Evolutionary conservation across 2,888 invertebrate genomes (phyloP), one percentile per base, ranked within the genome.

Genomic region (Cotesia congregata): DNA sequence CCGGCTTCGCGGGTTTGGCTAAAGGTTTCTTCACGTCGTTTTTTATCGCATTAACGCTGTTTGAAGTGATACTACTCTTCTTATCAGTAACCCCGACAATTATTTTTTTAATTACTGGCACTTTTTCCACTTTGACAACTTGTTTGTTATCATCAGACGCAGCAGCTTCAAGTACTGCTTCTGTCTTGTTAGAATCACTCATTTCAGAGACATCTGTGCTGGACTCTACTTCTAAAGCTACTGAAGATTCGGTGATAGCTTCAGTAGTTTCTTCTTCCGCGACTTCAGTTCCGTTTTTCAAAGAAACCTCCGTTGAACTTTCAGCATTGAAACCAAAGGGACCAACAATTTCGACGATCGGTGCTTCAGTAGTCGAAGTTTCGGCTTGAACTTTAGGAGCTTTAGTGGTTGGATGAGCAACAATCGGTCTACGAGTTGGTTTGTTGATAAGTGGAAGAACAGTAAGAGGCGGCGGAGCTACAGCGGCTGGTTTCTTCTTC

Each of bases 381-480:
- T 9, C 69, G 1, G 73, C 39, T 59, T 75, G 20, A 9, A 39
- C 6, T 9, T 75, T 75, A 1, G n/a, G 64, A 6, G 61, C 20
- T 67, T 60, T 65, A 5, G 67, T 9, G 5, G 40, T 6, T 9
- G 74, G 3, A 12, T 59, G 30, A 6, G 38, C 41, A 7, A 6
- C 39, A 15, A 12, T 6, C 9, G 80, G 17, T 12, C 61, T n/a
- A n/a, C 67, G 40, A 17, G 77, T 65, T 39, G 85, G 84, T 30
- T 82, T 84, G 0, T 81, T 81, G 9, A 87, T 69, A 6, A 87
- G 77, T 6, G 88, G 87, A 77, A 87, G 87, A 77, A 87, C 86
- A 4, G 86, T 86, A 38, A 86, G 83, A 9, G 85, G 81, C 0
- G 86, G 79, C 0, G 88, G 85, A 0, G 83, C 72, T 0, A 82